phyloP scores from a whole-genome alignment of 2,888 invertebrate species.

The Lycocerus yunnanus region DNA sequence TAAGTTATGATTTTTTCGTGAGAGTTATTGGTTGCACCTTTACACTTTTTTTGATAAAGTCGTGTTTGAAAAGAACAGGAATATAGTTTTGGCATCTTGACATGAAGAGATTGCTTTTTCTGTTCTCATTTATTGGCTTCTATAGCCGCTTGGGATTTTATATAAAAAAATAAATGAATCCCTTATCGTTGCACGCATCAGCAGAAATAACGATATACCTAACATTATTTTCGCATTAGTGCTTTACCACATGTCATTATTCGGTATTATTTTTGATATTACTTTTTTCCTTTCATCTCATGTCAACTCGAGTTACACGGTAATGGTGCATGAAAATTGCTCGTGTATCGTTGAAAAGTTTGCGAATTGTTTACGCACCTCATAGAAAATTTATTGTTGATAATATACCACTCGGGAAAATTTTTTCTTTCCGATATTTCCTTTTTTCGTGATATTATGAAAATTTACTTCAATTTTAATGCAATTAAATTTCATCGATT shows the following conservation, averaged over 20 bases:
- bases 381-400: slow-evolving; percentile 10
- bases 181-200: slow-evolving; percentile 26
- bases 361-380: slow-evolving; percentile 20
- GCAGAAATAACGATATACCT: slow-evolving; percentile 25
- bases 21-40: neutral
- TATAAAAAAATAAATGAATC: slow-evolving; percentile 31
- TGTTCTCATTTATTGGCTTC: slow-evolving; percentile 28
- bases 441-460: neutral
- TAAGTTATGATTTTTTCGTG: neutral
- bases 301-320: slow-evolving; percentile 13
- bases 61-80: slow-evolving; percentile 15
- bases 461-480: neutral
- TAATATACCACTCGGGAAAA: neutral
- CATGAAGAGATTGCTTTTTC: slow-evolving; percentile 28
- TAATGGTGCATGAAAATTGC: slow-evolving; percentile 22
- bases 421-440: neutral
- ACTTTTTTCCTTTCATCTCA: slow-evolving; percentile 16
- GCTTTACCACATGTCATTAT: slow-evolving; percentile 30
- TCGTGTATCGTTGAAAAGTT: slow-evolving; percentile 1
- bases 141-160: slow-evolving; percentile 26
- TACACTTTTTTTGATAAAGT: slow-evolving; percentile 10
- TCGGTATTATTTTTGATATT: slow-evolving; percentile 29
- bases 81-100: slow-evolving; percentile 17
- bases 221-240: slow-evolving; percentile 39
- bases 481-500: neutral